Evolutionary conservation across 2,797 vertebrate genomes (phyloP).

Genomic region (Sebastes paucispinis): DNA sequence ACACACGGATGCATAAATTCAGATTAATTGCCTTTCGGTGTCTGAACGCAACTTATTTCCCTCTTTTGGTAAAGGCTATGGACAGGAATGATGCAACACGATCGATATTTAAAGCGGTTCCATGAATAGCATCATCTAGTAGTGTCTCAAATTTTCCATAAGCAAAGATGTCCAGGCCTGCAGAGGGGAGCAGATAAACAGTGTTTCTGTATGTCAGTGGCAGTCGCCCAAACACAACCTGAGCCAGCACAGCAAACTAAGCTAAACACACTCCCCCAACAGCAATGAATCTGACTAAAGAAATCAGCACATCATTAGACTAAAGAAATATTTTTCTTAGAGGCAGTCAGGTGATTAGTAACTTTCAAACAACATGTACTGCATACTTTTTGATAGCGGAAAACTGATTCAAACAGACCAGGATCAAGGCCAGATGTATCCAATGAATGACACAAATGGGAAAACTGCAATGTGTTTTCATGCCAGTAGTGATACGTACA

Average conservation of each 20-base stretch:
- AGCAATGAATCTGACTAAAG: slow-evolving; percentile 27
- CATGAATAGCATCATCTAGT: slow-evolving; percentile 58
- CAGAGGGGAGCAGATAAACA: slow-evolving; percentile 44
- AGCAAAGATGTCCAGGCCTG: slow-evolving; percentile 66
- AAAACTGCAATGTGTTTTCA: slow-evolving; percentile 3
- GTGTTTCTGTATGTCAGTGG: slow-evolving; percentile 59
- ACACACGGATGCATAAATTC: not conserved
- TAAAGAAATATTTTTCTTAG: slow-evolving; percentile 49
- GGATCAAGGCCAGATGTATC: slow-evolving; percentile 18
- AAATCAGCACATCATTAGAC: slow-evolving; percentile 52
- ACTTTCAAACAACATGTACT: slow-evolving; percentile 37
- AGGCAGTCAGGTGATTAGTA: slow-evolving; percentile 30
- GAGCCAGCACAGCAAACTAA: slow-evolving; percentile 54
- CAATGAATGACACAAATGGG: not conserved
- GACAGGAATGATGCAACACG: slow-evolving; percentile 49
- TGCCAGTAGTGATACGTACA: not conserved
- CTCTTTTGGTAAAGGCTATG: slow-evolving; percentile 16
- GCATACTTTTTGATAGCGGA: slow-evolving; percentile 7
- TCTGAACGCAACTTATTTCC: slow-evolving; percentile 6
- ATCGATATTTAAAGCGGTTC: slow-evolving; percentile 54
- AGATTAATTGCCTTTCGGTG: not conserved
- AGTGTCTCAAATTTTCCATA: slow-evolving; percentile 76
- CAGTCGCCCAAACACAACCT: slow-evolving; percentile 60
- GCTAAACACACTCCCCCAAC: slow-evolving; percentile 47
- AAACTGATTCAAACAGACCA: slow-evolving; percentile 19